Conservation (phyloP, 2,113 vertebrate genomes). For the Pelecanus crispus region DNA sequence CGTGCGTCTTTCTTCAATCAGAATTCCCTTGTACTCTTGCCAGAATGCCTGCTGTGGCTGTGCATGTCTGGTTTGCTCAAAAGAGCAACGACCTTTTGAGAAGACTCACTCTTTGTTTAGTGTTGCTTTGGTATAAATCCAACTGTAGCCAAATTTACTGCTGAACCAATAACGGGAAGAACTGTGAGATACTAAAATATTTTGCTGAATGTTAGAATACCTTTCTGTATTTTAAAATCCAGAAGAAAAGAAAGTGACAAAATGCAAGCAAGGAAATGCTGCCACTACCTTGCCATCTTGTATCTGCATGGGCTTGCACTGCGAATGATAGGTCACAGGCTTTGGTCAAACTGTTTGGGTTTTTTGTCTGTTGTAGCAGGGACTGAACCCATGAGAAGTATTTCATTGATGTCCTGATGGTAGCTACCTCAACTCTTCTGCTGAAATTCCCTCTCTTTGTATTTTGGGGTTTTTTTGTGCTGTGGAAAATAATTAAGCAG, state of each 20-base stretch:
- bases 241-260: background rate
- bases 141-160: background rate
- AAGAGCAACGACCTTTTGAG: background rate
- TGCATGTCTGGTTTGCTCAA: background rate
- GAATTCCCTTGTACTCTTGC: background rate
- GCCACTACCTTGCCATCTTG: background rate
- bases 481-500: background rate
- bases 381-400: background rate
- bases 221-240: background rate
- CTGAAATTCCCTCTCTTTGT: background rate
- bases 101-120: background rate
- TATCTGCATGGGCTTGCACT: background rate
- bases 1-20: background rate
- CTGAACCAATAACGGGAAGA: background rate
- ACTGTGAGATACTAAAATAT: background rate
- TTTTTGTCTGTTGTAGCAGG: background rate
- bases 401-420: background rate
- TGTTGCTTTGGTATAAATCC: background rate
- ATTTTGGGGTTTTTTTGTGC: background rate
- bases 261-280: background rate
- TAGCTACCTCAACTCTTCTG: background rate
- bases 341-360: rapidly evolving
- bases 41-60: background rate
- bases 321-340: background rate
- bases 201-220: background rate